phyloP scores from a whole-genome alignment of 2,113 vertebrate species.

The Passerina amoena region DNA sequence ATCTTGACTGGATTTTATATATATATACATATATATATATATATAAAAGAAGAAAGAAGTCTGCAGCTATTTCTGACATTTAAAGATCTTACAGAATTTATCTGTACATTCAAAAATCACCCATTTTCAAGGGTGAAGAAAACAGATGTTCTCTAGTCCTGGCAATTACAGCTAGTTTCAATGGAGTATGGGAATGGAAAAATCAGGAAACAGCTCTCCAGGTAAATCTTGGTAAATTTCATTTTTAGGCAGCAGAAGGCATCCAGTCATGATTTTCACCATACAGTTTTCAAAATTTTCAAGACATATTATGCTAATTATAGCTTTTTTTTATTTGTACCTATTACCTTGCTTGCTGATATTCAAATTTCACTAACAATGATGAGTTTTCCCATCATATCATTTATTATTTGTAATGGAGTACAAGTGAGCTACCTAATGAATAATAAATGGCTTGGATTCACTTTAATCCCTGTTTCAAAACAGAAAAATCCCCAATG shows the following conservation, averaged over 20 bases:
- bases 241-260: not conserved
- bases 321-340: not conserved
- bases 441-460: not conserved
- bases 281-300: not conserved
- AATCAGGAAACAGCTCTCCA: not conserved
- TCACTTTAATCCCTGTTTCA: not conserved
- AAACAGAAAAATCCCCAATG: not conserved
- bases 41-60: not conserved
- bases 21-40: too few relatives aligned
- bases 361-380: slow-evolving; percentile 1
- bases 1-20: not conserved
- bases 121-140: not conserved
- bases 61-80: not conserved
- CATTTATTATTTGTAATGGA: not conserved
- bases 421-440: not conserved
- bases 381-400: not conserved
- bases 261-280: not conserved
- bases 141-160: not conserved
- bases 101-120: not conserved
- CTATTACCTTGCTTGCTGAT: not conserved
- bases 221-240: not conserved
- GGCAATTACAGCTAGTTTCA: not conserved
- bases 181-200: not conserved
- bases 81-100: not conserved
- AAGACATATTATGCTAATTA: not conserved